These are phyloP conservation scores for Agonopterix heracliana DNA, from an alignment of 2,888 invertebrate species.

Conservation along the genomic window DNA sequence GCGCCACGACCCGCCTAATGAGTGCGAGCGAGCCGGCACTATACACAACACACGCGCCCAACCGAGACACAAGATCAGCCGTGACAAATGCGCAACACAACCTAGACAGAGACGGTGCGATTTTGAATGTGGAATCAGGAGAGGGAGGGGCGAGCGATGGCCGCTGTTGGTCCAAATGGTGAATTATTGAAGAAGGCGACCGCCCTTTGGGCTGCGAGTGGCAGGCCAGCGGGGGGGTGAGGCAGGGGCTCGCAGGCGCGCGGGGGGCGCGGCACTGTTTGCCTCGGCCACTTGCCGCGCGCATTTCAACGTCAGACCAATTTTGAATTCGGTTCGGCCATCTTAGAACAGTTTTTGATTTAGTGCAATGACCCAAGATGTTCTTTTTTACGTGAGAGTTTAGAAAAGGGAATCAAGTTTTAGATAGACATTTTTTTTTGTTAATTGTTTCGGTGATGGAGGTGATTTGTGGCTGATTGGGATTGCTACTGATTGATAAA, in stretches of 20 bases:
- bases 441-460: neutral
- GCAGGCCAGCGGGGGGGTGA: constrained; percentile 19
- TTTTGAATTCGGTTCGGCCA: constrained; percentile 44
- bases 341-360: constrained; percentile 19
- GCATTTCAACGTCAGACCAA: constrained; percentile 64
- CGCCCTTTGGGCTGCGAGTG: constrained; percentile 64
- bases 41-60: constrained; percentile 4
- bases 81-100: constrained; percentile 34
- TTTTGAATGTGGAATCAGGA: constrained; percentile 24
- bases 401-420: neutral
- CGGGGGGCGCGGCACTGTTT: constrained; percentile 20
- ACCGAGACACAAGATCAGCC: constrained; percentile 21
- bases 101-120: constrained; percentile 28
- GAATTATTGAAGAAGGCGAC: constrained; percentile 64
- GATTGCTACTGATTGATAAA: neutral
- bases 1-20: constrained; percentile 51
- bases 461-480: neutral
- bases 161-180: constrained; percentile 49
- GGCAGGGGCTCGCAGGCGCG: constrained; percentile 17
- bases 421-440: neutral
- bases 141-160: constrained; percentile 43
- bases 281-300: constrained; percentile 45
- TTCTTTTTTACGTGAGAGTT: neutral
- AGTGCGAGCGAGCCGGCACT: constrained; percentile 36
- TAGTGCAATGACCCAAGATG: neutral